Percentiles rank a stretch among this genome's conserved stretches.
phyloP scores from a whole-genome alignment of 2,113 vertebrate species.

The Xiphophorus maculatus region DNA sequence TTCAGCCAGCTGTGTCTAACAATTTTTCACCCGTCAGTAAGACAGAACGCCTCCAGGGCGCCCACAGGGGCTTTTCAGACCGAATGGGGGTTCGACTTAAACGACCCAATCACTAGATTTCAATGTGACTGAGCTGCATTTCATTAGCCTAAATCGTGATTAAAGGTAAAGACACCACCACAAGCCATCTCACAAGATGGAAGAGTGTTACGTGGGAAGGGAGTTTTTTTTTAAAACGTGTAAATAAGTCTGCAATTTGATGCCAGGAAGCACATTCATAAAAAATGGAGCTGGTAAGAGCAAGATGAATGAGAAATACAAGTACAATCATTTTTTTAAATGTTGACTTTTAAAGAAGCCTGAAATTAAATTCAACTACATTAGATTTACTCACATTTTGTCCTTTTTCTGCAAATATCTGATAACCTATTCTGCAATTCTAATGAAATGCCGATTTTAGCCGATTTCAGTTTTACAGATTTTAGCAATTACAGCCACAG shows the following conservation, averaged over 20 bases:
- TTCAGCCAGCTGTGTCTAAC: conserved; percentile 7
- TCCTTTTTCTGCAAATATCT: not conserved
- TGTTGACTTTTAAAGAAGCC: not conserved
- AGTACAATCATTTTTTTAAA: not conserved
- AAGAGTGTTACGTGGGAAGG: not conserved
- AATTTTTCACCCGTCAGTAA: conserved; percentile 7
- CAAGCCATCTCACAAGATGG: not conserved
- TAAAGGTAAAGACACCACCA: not conserved
- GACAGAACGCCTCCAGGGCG: not conserved
- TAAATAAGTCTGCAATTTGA: not conserved
- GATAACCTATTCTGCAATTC: not conserved
- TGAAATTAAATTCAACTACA: not conserved
- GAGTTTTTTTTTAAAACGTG: not conserved
- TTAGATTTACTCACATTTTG: not conserved
- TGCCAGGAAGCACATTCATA: not conserved
- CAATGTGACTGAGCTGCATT: not conserved
- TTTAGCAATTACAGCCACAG: too few relatives aligned
- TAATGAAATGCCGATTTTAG: not conserved
- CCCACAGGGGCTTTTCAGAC: not conserved
- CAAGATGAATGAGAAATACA: not conserved
- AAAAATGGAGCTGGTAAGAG: not conserved
- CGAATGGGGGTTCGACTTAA: not conserved
- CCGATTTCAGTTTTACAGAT: too few relatives aligned
- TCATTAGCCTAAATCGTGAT: not conserved
- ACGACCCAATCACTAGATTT: not conserved